Conservation (phyloP, 2,797 vertebrate species). For the Enteromius viviparus region DNA sequence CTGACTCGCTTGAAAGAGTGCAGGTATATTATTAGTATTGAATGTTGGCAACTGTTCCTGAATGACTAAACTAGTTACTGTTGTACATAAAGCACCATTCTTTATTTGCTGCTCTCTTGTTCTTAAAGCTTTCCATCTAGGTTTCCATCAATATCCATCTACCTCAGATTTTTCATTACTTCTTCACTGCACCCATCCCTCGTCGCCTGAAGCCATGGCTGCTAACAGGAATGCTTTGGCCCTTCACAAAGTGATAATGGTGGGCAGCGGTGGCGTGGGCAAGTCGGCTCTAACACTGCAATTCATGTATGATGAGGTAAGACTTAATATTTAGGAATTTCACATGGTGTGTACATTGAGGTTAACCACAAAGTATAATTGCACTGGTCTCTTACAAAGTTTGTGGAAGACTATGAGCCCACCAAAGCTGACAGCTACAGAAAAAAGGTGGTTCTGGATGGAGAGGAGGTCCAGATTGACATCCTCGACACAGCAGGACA, state of each 20-base stretch:
- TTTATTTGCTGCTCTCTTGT: not conserved
- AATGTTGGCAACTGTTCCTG: not conserved
- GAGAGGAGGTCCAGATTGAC: slow-evolving; percentile 88
- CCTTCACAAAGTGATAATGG: slow-evolving; percentile 92
- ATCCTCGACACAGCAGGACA: slow-evolving; percentile 88
- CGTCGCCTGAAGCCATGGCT: slow-evolving; percentile 73
- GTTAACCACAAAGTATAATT: not conserved
- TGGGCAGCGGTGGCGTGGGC: slow-evolving; percentile 89
- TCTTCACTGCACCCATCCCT: not conserved
- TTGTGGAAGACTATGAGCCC: slow-evolving; percentile 90
- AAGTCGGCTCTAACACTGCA: slow-evolving; percentile 89
- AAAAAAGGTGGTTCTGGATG: slow-evolving; percentile 87
- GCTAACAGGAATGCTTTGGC: slow-evolving; percentile 87
- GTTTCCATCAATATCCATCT: slow-evolving; percentile 10
- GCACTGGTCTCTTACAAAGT: slow-evolving; percentile 67
- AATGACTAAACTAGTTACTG: not conserved
- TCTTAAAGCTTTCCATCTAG: slow-evolving; percentile 20
- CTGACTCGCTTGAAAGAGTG: slow-evolving; percentile 5
- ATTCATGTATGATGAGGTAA: slow-evolving; percentile 93
- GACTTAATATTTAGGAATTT: slow-evolving; percentile 36
- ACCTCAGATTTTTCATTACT: slow-evolving; percentile 18
- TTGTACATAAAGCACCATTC: not conserved
- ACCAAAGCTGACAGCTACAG: slow-evolving; percentile 90
- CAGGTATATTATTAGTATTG: not conserved
- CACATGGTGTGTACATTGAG: not conserved